Percentiles rank a stretch among this genome's conserved stretches.
Evolutionary conservation across 1,140 invertebrate genomes (phyloP).

Genomic region (Lysiphlebus fabarum): DNA sequence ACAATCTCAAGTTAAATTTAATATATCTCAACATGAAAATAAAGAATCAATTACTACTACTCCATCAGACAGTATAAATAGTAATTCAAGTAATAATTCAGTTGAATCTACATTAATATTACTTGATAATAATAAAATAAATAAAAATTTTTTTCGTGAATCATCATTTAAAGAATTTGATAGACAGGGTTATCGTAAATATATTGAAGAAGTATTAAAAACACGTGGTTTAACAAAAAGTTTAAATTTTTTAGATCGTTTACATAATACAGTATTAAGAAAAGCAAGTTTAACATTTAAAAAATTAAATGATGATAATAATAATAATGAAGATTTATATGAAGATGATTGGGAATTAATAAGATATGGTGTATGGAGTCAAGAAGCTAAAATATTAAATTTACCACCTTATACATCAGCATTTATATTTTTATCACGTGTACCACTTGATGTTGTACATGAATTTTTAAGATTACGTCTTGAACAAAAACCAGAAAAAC

Average conservation of each 20-base stretch:
- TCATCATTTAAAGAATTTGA: conserved; percentile 46
- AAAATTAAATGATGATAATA: conserved; percentile 48
- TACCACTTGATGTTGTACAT: conserved; percentile 83
- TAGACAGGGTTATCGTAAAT: conserved; percentile 63
- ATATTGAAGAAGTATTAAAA: conserved; percentile 83
- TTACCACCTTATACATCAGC: conserved; percentile 79
- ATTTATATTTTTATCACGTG: conserved; percentile 79
- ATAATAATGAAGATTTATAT: conserved; percentile 49
- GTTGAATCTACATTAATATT: no score
- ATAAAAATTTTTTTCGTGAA: conserved; percentile 28
- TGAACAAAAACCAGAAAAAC: conserved; percentile 78
- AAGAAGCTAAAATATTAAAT: conserved; percentile 69
- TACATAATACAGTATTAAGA: conserved; percentile 64
- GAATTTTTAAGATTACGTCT: conserved; percentile 81
- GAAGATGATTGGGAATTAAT: conserved; percentile 57
- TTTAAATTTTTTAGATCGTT: conserved; percentile 69
- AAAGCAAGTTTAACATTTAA: conserved; percentile 69
- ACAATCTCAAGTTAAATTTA: conserved; percentile 36
- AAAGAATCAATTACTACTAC: no score
- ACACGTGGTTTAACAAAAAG: conserved; percentile 79
- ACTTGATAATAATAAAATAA: no score
- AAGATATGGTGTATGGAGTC: conserved; percentile 74
- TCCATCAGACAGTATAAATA: conserved; percentile 51
- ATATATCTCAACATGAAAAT: conserved; percentile 37
- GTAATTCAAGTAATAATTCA: conserved; percentile 36